Conservation (phyloP, 2,113 vertebrate genomes). For the Pongo pygmaeus region DNA sequence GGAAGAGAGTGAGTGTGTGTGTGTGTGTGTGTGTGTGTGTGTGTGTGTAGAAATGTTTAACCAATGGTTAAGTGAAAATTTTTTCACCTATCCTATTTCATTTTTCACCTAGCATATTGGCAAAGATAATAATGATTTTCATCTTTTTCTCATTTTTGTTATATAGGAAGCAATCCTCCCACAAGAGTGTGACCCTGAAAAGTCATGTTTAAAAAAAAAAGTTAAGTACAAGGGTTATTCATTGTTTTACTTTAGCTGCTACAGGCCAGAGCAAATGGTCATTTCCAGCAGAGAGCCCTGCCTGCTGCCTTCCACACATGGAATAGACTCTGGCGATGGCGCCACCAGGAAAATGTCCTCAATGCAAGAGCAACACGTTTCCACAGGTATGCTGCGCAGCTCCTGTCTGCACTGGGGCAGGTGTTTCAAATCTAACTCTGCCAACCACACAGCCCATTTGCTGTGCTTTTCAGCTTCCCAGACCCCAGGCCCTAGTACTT, state of each 20-base stretch:
- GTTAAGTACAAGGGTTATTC: background rate
- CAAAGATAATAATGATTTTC: constrained; percentile 3
- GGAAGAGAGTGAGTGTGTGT: too few species aligned
- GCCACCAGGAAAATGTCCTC: constrained; percentile 72
- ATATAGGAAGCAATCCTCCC: background rate
- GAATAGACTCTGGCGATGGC: constrained; percentile 79
- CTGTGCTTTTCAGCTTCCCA: background rate
- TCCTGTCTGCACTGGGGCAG: background rate
- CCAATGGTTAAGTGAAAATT: background rate
- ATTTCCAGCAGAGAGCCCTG: constrained; percentile 64
- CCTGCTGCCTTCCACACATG: constrained; percentile 78
- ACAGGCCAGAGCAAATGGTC: constrained; percentile 53
- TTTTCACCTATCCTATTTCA: background rate
- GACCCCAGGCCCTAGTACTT: background rate
- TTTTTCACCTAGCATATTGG: background rate
- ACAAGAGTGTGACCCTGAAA: background rate
- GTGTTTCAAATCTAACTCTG: accelerated
- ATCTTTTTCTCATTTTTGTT: background rate
- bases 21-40: background rate
- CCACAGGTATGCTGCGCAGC: constrained; percentile 58
- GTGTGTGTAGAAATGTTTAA: background rate
- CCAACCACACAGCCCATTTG: background rate
- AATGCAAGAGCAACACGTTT: constrained; percentile 66
- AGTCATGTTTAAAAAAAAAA: background rate
- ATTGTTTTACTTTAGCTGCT: constrained; percentile 61